These are phyloP conservation scores for Cyanoramphus novaezelandiae DNA, from an alignment of 2,113 vertebrate species.

Conservation along the genomic window DNA sequence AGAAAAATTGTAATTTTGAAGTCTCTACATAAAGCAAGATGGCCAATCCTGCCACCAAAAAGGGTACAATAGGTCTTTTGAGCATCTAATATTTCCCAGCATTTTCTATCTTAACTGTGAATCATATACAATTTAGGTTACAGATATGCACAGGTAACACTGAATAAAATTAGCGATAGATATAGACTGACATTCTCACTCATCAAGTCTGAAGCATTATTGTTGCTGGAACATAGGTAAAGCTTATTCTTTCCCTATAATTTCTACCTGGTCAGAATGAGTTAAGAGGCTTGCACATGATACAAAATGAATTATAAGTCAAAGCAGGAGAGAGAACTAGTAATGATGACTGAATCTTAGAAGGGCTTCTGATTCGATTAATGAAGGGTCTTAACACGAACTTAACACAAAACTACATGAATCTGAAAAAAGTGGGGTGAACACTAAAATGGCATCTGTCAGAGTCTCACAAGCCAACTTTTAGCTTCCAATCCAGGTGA, in stretches of 20 bases:
- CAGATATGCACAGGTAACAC: neutral
- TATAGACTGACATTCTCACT: neutral
- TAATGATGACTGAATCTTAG: neutral
- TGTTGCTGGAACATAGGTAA: neutral
- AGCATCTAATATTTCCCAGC: neutral
- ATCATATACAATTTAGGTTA: neutral
- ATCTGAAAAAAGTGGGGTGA: neutral
- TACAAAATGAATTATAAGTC: neutral
- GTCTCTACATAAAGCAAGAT: neutral
- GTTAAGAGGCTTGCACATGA: neutral
- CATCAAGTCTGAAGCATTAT: neutral
- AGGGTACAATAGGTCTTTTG: neutral
- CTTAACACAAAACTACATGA: neutral
- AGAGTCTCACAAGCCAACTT: neutral
- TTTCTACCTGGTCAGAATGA: neutral
- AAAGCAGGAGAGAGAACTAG: neutral
- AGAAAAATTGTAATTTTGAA: neutral
- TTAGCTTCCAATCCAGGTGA: neutral
- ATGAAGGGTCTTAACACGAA: neutral
- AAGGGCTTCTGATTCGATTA: neutral
- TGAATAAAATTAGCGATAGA: neutral
- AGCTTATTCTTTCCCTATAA: neutral
- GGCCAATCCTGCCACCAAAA: neutral
- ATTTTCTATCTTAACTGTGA: neutral
- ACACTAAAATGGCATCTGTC: neutral